phyloP scores from a whole-genome alignment of 2,888 invertebrate genomes.

The Branchellion lobata region DNA sequence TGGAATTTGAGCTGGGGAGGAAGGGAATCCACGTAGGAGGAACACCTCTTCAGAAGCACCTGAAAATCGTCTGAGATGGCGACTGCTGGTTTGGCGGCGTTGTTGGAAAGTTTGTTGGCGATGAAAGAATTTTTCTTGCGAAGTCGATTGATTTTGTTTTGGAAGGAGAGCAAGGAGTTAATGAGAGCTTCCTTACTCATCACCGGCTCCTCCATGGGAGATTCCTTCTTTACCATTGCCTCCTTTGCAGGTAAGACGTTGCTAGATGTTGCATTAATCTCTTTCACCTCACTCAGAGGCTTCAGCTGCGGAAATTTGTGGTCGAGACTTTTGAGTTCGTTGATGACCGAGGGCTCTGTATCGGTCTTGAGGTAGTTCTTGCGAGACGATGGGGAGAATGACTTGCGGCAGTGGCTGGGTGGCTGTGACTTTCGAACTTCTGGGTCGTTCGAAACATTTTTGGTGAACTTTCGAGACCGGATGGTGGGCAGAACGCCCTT shows the following conservation, averaged over 20 bases:
- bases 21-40: conserved; percentile 78
- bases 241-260: neutral
- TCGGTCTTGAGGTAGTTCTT: neutral
- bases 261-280: neutral
- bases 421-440: neutral
- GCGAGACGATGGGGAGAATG: neutral
- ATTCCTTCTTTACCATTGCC: neutral
- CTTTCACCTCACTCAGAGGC: neutral
- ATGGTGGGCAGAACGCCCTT: neutral
- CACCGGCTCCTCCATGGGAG: neutral
- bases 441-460: neutral
- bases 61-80: conserved; percentile 77
- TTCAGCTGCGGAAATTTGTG: neutral
- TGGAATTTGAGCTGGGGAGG: conserved; percentile 85
- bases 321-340: neutral
- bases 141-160: conserved; percentile 4
- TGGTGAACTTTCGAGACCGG: neutral
- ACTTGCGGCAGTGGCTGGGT: neutral
- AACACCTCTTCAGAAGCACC: conserved; percentile 72
- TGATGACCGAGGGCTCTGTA: neutral
- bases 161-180: neutral
- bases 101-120: neutral
- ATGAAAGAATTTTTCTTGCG: conserved; percentile 25
- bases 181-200: neutral
- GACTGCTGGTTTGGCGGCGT: conserved; percentile 60